phyloP scores from a whole-genome alignment of 2,113 vertebrate species.

The Opisthocomus hoazin region DNA sequence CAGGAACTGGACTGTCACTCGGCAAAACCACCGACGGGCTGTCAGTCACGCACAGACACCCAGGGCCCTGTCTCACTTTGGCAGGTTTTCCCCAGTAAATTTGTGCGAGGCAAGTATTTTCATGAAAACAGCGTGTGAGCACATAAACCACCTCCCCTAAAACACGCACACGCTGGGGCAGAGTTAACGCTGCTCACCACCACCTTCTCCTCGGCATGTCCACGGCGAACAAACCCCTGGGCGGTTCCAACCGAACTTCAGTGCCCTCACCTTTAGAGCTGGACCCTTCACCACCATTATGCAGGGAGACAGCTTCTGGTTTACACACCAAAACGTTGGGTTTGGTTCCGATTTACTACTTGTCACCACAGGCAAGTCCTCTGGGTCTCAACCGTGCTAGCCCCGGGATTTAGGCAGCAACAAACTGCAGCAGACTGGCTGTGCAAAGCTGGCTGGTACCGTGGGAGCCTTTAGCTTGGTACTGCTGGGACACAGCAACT shows the following conservation, averaged over 20 bases:
- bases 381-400: not conserved
- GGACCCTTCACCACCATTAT: not conserved
- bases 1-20: not conserved
- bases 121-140: not conserved
- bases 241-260: not conserved
- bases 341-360: not conserved
- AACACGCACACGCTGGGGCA: not conserved
- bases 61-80: not conserved
- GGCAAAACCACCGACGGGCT: not conserved
- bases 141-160: not conserved
- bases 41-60: not conserved
- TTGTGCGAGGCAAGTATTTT: not conserved
- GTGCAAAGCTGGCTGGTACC: not conserved
- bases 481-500: not conserved
- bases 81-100: not conserved
- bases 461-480: not conserved
- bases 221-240: not conserved
- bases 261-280: not conserved
- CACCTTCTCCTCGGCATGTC: not conserved
- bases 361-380: not conserved
- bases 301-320: not conserved
- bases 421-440: not conserved
- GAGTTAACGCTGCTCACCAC: not conserved
- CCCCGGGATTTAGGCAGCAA: not conserved
- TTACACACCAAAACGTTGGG: fast-evolving